Base-by-base conservation (phyloP, 2,797 vertebrate species). In the Sebastolobus altivelis region DNA sequence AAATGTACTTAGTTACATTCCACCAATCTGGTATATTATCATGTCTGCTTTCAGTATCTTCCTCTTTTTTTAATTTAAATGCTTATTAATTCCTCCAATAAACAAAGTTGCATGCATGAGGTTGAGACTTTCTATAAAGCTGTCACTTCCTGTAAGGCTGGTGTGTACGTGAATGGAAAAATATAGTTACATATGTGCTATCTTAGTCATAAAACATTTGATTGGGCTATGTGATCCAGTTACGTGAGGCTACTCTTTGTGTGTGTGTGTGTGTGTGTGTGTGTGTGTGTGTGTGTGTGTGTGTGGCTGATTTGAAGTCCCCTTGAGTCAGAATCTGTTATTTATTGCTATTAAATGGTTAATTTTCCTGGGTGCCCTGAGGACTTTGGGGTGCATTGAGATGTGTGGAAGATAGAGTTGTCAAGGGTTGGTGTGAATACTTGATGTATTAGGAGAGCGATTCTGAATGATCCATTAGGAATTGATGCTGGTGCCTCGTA, bases 271-370 rank as follows among this genome's bases (percentile, higher is more conserved):
- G 49, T 38, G 78, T 75, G 65, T 75, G 69, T 59, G 56, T 55
- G 61, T 71, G 79, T 43, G 61, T 72, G 84, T 43, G 71, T 43
- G 62, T 49, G 27, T 59, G 67, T 56, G 33, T 27, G 52, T 69
- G 75, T 77, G 58, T 63, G 71, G 72, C 87, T 93, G 93, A 95
- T 93, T 91, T 93, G 88, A 92, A 90, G 93, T 87, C 90, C 93
- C 87, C 86, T 85, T 90, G 79, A 92, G 92, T 91, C 92, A 87
- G 80, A 90, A 88, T 87, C 83, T 85, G 94, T 94, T 95, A 96
- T 96, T 95, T 95, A 96, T 95, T 92, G 91, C 92, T 89, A 88
- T 94, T 93, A 94, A 94, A 96, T 94, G 92, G 93, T 94, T 95
- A 91, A 94, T 93, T 94, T 94, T 92, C 80, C 89, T 14, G 59